Percentiles rank a stretch among this genome's conserved stretches.
Evolutionary conservation across 2,797 vertebrate species (phyloP).

Genomic region (Epinephelus malabaricus): DNA sequence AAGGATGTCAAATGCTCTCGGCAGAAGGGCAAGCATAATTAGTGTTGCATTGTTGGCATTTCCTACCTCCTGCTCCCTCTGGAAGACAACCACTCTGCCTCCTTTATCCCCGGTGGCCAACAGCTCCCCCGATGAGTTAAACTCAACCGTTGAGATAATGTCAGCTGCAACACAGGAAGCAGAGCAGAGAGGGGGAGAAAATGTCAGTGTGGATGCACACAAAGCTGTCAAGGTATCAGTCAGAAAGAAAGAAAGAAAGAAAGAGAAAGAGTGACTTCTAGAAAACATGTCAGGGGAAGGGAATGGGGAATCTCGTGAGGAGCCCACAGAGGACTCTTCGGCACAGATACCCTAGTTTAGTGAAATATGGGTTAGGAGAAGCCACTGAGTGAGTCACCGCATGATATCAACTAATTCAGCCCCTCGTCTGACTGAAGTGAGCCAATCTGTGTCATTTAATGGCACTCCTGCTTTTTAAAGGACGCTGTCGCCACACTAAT

Average conservation of each 20-base stretch:
- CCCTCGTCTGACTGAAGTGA: slow-evolving; percentile 58
- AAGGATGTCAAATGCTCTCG: slow-evolving; percentile 39
- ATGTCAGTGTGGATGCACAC: slow-evolving; percentile 66
- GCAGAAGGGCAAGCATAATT: slow-evolving; percentile 58
- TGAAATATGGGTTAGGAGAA: slow-evolving; percentile 70
- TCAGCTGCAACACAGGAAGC: slow-evolving; percentile 90
- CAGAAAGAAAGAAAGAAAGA: not conserved
- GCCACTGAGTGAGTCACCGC: slow-evolving; percentile 58
- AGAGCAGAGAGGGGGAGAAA: slow-evolving; percentile 52
- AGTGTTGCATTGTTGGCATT: slow-evolving; percentile 69
- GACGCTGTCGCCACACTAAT: slow-evolving; percentile 21
- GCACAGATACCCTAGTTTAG: slow-evolving; percentile 58
- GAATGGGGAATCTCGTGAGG: slow-evolving; percentile 29
- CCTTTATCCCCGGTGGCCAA: slow-evolving; percentile 98
- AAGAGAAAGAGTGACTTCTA: slow-evolving; percentile 32
- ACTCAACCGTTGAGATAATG: slow-evolving; percentile 99
- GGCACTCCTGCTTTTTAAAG: slow-evolving; percentile 55
- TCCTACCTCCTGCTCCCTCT: slow-evolving; percentile 97
- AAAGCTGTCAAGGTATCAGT: slow-evolving; percentile 57
- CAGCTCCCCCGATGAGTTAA: slow-evolving; percentile 98
- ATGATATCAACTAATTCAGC: slow-evolving; percentile 63
- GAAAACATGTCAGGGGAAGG: slow-evolving; percentile 22
- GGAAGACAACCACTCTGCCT: slow-evolving; percentile 98
- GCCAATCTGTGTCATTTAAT: slow-evolving; percentile 67
- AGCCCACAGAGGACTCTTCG: slow-evolving; percentile 48